Evolutionary conservation across 2,888 invertebrate species (phyloP).

Genomic region (Cheilosia scutellata): DNA sequence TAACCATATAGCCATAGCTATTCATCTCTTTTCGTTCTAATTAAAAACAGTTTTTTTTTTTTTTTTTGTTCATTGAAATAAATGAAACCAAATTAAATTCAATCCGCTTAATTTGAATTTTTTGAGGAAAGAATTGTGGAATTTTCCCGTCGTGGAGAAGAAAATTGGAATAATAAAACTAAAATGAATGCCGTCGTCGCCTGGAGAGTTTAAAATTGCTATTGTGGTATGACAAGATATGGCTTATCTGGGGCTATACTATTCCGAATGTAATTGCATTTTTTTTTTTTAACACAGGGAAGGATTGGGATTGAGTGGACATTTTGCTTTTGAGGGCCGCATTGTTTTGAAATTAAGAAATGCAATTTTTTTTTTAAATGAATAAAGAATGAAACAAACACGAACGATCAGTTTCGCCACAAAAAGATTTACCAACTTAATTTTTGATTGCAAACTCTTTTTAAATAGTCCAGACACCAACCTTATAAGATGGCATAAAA

Average conservation of each 20-base stretch:
- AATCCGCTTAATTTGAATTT: constrained; percentile 57
- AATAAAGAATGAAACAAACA: no score
- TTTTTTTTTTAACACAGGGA: constrained; percentile 16
- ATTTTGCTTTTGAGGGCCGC: background rate
- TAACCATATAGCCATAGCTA: background rate
- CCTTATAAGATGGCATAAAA: no score
- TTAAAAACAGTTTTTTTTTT: constrained; percentile 6
- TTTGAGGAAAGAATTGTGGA: constrained; percentile 3
- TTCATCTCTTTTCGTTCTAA: constrained; percentile 26
- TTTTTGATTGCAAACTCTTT: no score
- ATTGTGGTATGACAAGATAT: constrained; percentile 19
- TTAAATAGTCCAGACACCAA: no score
- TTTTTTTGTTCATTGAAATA: constrained; percentile 20
- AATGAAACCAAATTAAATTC: constrained; percentile 55
- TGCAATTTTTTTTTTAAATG: no score
- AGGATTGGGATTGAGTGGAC: background rate
- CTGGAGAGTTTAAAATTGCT: constrained; percentile 41
- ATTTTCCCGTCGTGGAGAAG: constrained; percentile 4
- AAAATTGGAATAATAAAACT: constrained; percentile 3
- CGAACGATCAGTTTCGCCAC: no score
- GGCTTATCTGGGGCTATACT: constrained; percentile 9
- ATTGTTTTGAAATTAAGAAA: background rate
- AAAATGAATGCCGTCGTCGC: constrained; percentile 37
- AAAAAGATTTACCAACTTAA: no score
- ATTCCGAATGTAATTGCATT: background rate